Evolutionary conservation across 2,888 invertebrate genomes (phyloP).

Genomic region (Onchidella celtica): DNA sequence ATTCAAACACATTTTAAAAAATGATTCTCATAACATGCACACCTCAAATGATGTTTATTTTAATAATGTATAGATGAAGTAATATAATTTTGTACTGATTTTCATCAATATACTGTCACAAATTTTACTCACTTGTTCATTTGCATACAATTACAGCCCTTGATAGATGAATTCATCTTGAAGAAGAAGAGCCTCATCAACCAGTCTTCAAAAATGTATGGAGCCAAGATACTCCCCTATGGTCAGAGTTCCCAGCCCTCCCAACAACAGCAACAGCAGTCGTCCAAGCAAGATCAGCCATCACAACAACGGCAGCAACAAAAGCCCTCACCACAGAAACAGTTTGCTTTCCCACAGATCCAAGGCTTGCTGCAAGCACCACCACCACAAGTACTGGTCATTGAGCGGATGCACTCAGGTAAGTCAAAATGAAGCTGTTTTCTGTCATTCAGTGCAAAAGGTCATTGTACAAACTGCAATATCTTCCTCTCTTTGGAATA

Average conservation of each 20-base stretch:
- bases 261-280: constrained; percentile 11
- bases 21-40: no score
- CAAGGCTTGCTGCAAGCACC: constrained; percentile 89
- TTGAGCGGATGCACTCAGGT: constrained; percentile 93
- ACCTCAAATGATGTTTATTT: no score
- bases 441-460: no score
- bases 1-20: no score
- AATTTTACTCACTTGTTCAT: no score
- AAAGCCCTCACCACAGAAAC: constrained; percentile 51
- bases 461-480: no score
- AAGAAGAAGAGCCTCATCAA: constrained; percentile 34
- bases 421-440: no score
- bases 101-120: no score
- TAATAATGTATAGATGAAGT: no score
- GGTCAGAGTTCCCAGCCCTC: constrained; percentile 1
- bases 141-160: constrained; percentile 12
- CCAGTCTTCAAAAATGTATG: constrained; percentile 41
- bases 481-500: no score
- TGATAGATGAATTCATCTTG: constrained; percentile 30
- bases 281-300: neutral
- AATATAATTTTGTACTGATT: no score
- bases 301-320: constrained; percentile 36
- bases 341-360: constrained; percentile 76
- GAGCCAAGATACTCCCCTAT: constrained; percentile 37
- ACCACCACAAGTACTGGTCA: constrained; percentile 87